These are phyloP conservation scores for Pampusana beccarii DNA, from an alignment of 2,113 vertebrate genomes.

Conservation along the genomic window DNA sequence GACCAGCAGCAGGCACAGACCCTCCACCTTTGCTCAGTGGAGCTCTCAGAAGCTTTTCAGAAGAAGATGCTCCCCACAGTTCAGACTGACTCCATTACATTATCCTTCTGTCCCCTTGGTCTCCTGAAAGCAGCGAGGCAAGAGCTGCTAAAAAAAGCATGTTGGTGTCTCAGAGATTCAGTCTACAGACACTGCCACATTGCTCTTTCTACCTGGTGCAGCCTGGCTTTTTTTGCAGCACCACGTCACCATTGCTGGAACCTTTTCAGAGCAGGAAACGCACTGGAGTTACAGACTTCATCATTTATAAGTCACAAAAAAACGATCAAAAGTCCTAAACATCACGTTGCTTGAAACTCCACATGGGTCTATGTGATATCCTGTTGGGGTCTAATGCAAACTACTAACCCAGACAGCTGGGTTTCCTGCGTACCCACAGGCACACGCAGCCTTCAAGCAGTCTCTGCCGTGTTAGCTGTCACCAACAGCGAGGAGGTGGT, in stretches of 20 bases:
- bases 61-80: not conserved
- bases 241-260: not conserved
- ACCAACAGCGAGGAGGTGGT: not conserved
- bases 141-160: not conserved
- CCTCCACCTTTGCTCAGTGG: not conserved
- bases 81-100: not conserved
- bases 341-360: not conserved
- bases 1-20: not conserved
- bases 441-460: not conserved
- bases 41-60: not conserved
- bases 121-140: not conserved
- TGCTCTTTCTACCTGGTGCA: not conserved
- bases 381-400: not conserved
- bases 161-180: not conserved
- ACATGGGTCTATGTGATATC: rapidly evolving
- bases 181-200: not conserved
- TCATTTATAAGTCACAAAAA: not conserved
- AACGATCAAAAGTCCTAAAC: not conserved
- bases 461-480: not conserved
- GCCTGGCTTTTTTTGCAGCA: not conserved
- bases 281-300: not conserved
- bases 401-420: not conserved
- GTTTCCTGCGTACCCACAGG: not conserved
- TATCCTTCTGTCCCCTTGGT: not conserved
- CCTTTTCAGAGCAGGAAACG: not conserved